Base-by-base conservation (phyloP, 2,888 invertebrate species). In the Coremacera marginata region DNA sequence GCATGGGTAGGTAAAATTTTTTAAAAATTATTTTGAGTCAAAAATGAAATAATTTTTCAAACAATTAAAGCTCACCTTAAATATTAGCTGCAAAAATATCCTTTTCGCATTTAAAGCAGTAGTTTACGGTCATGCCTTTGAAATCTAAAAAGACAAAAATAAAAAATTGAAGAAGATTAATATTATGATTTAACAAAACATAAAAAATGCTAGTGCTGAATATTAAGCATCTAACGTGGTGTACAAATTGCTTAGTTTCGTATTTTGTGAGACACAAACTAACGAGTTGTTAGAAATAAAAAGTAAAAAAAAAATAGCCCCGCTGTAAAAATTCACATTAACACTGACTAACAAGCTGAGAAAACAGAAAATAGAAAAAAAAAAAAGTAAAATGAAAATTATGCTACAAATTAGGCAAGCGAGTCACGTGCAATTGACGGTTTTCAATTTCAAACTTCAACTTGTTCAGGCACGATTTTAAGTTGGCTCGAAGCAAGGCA, bases 351-450 rank as follows among this genome's bases (percentile, higher is more conserved):
- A 71, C 37, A 25, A 51, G 63, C 27, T 8, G 63, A 27, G 19
- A 31, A 31, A 31, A 16, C 27, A 62, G 22, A 22, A 31, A 27
- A 27, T 5, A 62, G n/a, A 16, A 9, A 62, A 14, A 22, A 31
- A 27, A 27, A 1, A 62, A 62, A 63, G 34, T 8, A 16, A 63
- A n/a, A 65, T 14, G 37, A 9, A 63, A 70, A 55, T 16, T 34
- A 57, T 57, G 70, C 31, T n/a, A 14, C 9, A 70, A 77, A 80
- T 86, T 84, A 78, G 72, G 51, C 77, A 85, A 78, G 80, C 86
- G 83, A 82, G 85, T 85, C 85, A 85, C 85, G 85, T 86, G 86
- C 86, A 77, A 75, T 62, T 55, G 74, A 77, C 74, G 63, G 67
- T 70, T 74, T 68, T 74, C 62, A 67, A 75, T 73, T 73, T 76